Conservation (phyloP, 2,888 invertebrate genomes). For the Tridacna gigas region DNA sequence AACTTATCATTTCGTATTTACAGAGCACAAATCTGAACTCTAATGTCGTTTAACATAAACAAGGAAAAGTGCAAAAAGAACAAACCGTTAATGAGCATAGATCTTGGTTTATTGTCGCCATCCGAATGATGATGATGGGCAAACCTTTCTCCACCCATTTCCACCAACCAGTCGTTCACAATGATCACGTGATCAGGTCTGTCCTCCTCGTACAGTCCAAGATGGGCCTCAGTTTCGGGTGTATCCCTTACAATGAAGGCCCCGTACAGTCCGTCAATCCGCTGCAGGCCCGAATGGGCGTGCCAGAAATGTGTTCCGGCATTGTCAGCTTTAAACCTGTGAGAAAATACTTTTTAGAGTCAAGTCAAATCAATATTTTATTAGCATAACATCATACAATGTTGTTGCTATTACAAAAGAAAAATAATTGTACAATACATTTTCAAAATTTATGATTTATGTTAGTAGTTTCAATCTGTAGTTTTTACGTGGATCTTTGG, state of each 20-base stretch:
- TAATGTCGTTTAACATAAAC: too few relatives aligned
- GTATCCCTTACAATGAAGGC: slow-evolving; percentile 72
- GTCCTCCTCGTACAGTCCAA: slow-evolving; percentile 94
- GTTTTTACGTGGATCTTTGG: too few relatives aligned
- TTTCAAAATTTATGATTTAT: too few relatives aligned
- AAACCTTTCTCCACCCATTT: slow-evolving; percentile 90
- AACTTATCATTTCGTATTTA: too few relatives aligned
- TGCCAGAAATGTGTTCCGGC: slow-evolving; percentile 81
- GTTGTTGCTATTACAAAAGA: too few relatives aligned
- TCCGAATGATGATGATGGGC: slow-evolving; percentile 92
- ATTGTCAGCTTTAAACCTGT: slow-evolving; percentile 74
- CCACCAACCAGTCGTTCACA: slow-evolving; percentile 93
- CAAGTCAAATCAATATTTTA: too few relatives aligned
- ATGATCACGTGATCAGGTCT: slow-evolving; percentile 94
- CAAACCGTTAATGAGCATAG: slow-evolving; percentile 92
- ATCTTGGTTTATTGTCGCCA: slow-evolving; percentile 94
- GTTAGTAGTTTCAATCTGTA: too few relatives aligned
- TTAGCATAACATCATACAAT: too few relatives aligned
- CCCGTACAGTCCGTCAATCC: slow-evolving; percentile 77
- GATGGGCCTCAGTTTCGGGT: slow-evolving; percentile 94
- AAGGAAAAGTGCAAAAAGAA: too few relatives aligned
- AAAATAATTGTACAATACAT: too few relatives aligned
- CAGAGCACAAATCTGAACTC: too few relatives aligned
- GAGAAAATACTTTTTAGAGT: too few relatives aligned
- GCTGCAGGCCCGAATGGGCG: slow-evolving; percentile 77